Percentiles rank a stretch among this genome's conserved stretches.
phyloP scores from a whole-genome alignment of 2,888 invertebrate genomes.

The Pollenia griseotomentosa region DNA sequence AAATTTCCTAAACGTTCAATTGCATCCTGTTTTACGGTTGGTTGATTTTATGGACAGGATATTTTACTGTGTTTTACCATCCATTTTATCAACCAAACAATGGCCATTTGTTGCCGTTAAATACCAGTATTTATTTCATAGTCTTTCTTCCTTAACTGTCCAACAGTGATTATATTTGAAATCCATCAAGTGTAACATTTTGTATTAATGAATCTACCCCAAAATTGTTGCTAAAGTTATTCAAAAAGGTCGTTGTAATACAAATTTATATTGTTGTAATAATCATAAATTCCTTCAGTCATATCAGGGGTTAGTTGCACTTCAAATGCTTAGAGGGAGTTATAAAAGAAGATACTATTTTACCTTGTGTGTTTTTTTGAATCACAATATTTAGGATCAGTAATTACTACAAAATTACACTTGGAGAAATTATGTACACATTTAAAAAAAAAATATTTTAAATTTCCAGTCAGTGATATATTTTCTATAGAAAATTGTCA shows the following conservation, averaged over 20 bases:
- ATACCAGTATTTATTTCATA: background rate
- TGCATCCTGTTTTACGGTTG: conserved; percentile 73
- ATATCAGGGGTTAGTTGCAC: conserved; percentile 19
- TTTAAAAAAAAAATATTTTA: background rate
- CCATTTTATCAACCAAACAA: background rate
- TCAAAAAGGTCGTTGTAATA: conserved; percentile 30
- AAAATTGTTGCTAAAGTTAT: background rate
- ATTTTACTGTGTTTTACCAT: conserved; percentile 2
- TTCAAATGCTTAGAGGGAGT: background rate
- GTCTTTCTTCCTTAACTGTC: conserved; percentile 18
- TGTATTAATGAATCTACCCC: conserved; percentile 32
- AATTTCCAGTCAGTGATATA: no score
- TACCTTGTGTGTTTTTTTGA: background rate
- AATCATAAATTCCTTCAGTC: conserved; percentile 16
- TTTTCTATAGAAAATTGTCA: no score
- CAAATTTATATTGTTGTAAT: conserved; percentile 22
- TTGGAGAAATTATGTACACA: background rate
- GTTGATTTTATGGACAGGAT: conserved; percentile 65
- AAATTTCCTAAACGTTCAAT: conserved; percentile 60
- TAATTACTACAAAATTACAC: conserved; percentile 21
- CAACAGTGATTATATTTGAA: conserved; percentile 62
- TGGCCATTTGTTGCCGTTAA: background rate
- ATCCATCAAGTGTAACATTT: conserved; percentile 65
- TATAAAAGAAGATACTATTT: conserved; percentile 12
- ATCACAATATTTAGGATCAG: conserved; percentile 31